A percentile compares a stretch with the other conserved stretches of the same genome.
These are phyloP conservation scores for Epirrita christyi DNA, from an alignment of 2,888 invertebrate species.

Conservation along the genomic window DNA sequence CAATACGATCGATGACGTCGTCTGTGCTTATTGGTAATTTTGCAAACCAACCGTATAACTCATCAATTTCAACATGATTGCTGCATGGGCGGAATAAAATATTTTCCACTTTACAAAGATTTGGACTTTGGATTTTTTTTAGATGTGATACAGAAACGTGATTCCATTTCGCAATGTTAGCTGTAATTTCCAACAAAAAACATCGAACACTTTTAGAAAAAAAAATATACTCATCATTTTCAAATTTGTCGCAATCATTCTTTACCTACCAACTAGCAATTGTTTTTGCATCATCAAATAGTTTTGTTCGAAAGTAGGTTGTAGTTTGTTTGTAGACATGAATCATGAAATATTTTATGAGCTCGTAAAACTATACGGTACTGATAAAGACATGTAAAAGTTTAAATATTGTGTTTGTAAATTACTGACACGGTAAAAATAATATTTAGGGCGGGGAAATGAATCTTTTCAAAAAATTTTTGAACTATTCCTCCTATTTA, in stretches of 20 bases:
- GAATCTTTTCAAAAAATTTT: no score
- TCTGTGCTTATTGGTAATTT: not conserved
- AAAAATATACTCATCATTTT: not conserved
- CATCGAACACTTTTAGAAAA: not conserved
- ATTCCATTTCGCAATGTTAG: not conserved
- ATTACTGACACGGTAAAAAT: conserved; percentile 1
- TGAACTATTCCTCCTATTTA: no score
- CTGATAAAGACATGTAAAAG: conserved; percentile 14
- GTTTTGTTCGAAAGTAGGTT: not conserved
- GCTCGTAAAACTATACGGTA: conserved; percentile 26
- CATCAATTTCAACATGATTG: not conserved
- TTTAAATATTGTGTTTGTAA: not conserved
- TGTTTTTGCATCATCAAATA: not conserved
- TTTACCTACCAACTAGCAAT: not conserved
- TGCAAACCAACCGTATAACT: not conserved
- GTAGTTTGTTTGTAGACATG: conserved; percentile 6
- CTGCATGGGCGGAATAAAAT: not conserved
- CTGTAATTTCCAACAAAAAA: not conserved
- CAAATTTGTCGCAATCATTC: not conserved
- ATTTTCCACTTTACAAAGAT: not conserved
- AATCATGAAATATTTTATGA: conserved; percentile 27
- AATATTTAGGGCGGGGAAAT: not conserved
- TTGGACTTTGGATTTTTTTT: not conserved
- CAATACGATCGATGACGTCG: no score
- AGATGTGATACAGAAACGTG: not conserved